A percentile compares a stretch with the other conserved stretches of the same genome.
Conservation (phyloP, 2,888 invertebrate genomes). For the Hypomecis atomaria region DNA sequence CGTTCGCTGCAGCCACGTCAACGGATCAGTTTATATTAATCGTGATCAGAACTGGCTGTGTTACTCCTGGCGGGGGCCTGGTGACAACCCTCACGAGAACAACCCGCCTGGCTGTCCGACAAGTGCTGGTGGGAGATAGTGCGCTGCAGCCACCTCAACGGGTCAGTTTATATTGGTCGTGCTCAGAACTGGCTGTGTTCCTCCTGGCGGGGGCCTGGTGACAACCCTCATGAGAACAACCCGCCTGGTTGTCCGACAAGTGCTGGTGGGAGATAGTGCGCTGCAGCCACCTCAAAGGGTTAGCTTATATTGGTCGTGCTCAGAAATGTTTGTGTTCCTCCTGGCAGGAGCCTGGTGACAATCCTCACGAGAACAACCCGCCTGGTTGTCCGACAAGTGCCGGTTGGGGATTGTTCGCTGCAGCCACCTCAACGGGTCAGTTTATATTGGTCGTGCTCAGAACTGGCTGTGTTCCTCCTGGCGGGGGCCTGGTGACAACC, state of each 20-base stretch:
- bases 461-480: slow-evolving; percentile 91
- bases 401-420: slow-evolving; percentile 94
- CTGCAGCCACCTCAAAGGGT: slow-evolving; percentile 85
- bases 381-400: slow-evolving; percentile 95
- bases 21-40: slow-evolving; percentile 59
- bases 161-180: too few species aligned
- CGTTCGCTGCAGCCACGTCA: slow-evolving; percentile 87
- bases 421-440: slow-evolving; percentile 82
- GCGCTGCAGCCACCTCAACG: slow-evolving; percentile 85
- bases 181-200: slow-evolving; percentile 91
- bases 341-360: slow-evolving; percentile 96
- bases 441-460: slow-evolving; percentile 45
- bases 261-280: slow-evolving; percentile 94
- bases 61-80: slow-evolving; percentile 96
- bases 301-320: too few species aligned
- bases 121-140: slow-evolving; percentile 95
- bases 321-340: slow-evolving; percentile 91
- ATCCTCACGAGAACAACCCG: slow-evolving; percentile 93
- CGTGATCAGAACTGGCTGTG: slow-evolving; percentile 84
- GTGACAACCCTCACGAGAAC: slow-evolving; percentile 91
- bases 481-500: slow-evolving; percentile 95
- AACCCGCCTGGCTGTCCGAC: slow-evolving; percentile 93
- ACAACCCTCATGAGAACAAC: slow-evolving; percentile 91
- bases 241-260: slow-evolving; percentile 94
- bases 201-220: slow-evolving; percentile 95